Base-by-base conservation (phyloP, 1,140 invertebrate genomes). In the Euwallacea fornicatus region DNA sequence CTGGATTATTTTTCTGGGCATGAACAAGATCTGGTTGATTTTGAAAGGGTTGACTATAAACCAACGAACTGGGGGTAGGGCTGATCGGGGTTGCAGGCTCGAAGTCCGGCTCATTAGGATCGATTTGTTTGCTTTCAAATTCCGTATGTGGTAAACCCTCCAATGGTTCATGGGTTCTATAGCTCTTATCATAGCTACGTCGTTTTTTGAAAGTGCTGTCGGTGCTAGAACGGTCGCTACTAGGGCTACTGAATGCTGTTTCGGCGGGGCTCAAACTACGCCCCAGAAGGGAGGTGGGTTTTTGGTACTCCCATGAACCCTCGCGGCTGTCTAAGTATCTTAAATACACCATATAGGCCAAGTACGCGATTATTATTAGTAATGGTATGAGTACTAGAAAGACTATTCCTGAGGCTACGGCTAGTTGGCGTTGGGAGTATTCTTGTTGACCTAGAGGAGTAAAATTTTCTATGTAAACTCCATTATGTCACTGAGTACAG, bases 101-200 rank as follows among this genome's bases (percentile, higher is more conserved):
- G 16, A 70, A 73, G 15, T 75, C 66, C 7, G 41, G 21, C 46
- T 74, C 73, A 47, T 76, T 74, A 9, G 72, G 80, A 81, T 93
- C 91, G 88, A 89, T 91, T 61, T 88, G 86, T 83, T 93, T 93
- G 64, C 90, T 88, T 74, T 92, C 90, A 82, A 94, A 94, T 69
- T 92, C 89, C 73, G 87, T 84, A 71, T 90, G 83, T 16, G 92
- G 92, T 77, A 88, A 87, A 76, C 89, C 88, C 3, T 88, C 86
- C 73, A 94, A 81, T 62, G 93, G 93, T 84, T 95, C 93, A 78
- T 93, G 85, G 9, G 93, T 95, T 73, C 88, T 83, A 82, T 95
- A 95, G 69, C 89, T 88, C 78, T 87, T 89, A 78, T 94, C 92
- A 79, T 93, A 94, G 75, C 82, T 87, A 67, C 87, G 84, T 73